Evolutionary conservation across 2,113 vertebrate species (phyloP).

Genomic region (Ceyx cyanopectus): DNA sequence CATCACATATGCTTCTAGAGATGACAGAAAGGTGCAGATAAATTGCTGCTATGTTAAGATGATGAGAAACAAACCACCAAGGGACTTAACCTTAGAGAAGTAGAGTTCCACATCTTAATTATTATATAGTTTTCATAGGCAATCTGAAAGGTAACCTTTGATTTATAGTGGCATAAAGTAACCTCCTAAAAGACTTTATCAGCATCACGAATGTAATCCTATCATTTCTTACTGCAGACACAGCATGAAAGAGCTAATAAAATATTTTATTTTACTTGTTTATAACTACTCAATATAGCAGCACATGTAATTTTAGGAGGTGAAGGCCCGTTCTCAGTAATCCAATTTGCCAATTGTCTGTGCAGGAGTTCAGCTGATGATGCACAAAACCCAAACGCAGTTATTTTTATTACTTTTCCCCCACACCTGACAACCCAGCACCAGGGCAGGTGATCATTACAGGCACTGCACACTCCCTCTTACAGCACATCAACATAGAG

Average conservation of each 20-base stretch:
- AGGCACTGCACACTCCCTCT: neutral
- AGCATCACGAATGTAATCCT: slow-evolving; percentile 36
- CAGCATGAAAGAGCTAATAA: slow-evolving; percentile 59
- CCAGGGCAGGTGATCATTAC: neutral
- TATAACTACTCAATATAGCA: neutral
- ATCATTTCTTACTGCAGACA: slow-evolving; percentile 28
- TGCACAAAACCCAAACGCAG: neutral
- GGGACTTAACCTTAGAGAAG: neutral
- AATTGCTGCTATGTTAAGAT: neutral
- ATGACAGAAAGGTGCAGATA: neutral
- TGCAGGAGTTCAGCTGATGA: neutral
- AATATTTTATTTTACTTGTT: slow-evolving; percentile 50
- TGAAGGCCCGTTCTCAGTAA: neutral
- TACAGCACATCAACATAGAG: neutral
- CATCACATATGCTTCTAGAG: neutral
- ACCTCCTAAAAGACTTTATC: slow-evolving; percentile 10
- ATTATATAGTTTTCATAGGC: neutral
- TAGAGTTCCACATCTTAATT: slow-evolving; percentile 23
- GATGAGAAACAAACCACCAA: neutral
- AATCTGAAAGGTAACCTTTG: slow-evolving; percentile 66
- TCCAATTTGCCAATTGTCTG: neutral
- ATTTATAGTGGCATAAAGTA: slow-evolving; percentile 45
- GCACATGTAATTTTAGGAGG: neutral
- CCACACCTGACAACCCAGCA: neutral
- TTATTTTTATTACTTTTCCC: neutral